phyloP scores from a whole-genome alignment of 2,113 vertebrate species.

The Junco hyemalis region DNA sequence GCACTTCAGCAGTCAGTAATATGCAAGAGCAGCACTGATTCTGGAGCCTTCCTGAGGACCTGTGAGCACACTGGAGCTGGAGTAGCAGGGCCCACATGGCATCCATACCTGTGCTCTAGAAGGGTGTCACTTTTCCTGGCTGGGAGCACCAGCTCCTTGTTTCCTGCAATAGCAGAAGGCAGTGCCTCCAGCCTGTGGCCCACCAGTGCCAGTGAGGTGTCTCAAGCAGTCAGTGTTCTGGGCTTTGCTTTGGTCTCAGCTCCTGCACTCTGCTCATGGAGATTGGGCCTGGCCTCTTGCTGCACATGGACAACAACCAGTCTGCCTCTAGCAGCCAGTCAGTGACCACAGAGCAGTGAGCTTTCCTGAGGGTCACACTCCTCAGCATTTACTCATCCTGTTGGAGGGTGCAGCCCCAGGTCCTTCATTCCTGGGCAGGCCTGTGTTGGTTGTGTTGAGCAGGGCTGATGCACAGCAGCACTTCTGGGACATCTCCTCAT shows the following conservation, averaged over 20 bases:
- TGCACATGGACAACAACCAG: not conserved
- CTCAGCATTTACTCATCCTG: not conserved
- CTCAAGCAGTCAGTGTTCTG: not conserved
- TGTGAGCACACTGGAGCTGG: not conserved
- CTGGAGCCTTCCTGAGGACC: not conserved
- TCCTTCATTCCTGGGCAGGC: not conserved
- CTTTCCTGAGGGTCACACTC: not conserved
- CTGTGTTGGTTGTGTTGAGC: not conserved
- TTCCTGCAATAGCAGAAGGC: not conserved
- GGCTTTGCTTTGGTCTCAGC: not conserved
- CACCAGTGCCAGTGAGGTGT: fast-evolving
- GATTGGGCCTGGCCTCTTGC: not conserved
- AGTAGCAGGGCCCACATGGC: not conserved
- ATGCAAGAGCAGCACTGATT: not conserved
- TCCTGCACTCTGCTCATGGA: not conserved
- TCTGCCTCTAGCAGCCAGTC: not conserved
- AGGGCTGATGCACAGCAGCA: not conserved
- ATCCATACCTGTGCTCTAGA: not conserved
- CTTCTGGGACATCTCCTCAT: not conserved
- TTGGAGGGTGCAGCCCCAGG: not conserved
- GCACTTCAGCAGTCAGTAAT: not conserved
- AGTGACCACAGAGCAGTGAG: not conserved
- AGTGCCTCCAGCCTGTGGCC: not conserved
- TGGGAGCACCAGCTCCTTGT: not conserved
- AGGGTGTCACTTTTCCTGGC: not conserved